These are phyloP conservation scores for Brienomyrus brachyistius DNA, from an alignment of 2,113 vertebrate species.

Conservation along the genomic window DNA sequence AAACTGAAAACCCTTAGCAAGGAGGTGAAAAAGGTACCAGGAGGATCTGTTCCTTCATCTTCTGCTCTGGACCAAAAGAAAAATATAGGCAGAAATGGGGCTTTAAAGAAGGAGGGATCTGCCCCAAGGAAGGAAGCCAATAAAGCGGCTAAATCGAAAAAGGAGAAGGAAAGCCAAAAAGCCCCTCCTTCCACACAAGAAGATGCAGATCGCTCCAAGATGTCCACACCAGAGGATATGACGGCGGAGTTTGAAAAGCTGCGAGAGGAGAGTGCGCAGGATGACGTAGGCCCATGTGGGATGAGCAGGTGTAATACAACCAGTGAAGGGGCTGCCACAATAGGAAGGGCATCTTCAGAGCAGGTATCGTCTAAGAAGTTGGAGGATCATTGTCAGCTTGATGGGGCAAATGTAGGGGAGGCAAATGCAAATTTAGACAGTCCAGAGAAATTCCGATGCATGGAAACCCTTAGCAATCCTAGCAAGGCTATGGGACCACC, in stretches of 20 bases:
- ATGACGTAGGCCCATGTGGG: constrained; percentile 26
- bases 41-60: constrained; percentile 1
- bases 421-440: constrained; percentile 40
- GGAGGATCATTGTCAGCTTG: neutral
- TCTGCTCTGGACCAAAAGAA: constrained; percentile 40
- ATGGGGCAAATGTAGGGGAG: constrained; percentile 17
- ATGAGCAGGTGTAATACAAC: constrained; percentile 22
- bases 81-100: constrained; percentile 30
- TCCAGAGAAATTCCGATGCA: constrained; percentile 50
- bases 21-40: constrained; percentile 50
- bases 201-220: constrained; percentile 47
- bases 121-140: constrained; percentile 47
- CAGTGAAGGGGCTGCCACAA: constrained; percentile 34
- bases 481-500: constrained; percentile 50
- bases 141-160: constrained; percentile 46
- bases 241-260: constrained; percentile 43
- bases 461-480: constrained; percentile 43
- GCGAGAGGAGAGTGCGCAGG: constrained; percentile 17
- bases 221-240: constrained; percentile 54
- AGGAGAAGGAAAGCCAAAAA: constrained; percentile 41
- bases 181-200: constrained; percentile 16
- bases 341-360: constrained; percentile 38
- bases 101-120: constrained; percentile 45
- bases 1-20: constrained; percentile 43
- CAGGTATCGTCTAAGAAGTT: constrained; percentile 2